Base-by-base conservation (phyloP, 2,797 vertebrate species). In the Dendrocincla fuliginosa region DNA sequence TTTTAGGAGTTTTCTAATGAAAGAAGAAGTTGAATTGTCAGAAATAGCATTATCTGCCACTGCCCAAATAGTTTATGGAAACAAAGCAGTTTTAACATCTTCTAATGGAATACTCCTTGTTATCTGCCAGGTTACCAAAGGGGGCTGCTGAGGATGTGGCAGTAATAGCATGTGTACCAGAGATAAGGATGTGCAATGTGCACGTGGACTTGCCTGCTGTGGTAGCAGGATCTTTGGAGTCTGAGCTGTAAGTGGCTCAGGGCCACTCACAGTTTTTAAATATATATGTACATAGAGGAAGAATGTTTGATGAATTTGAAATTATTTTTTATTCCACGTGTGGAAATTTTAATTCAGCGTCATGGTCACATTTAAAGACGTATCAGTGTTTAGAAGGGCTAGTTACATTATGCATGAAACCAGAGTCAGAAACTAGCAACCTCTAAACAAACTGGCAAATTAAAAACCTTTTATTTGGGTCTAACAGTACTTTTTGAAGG, bases 51-150 rank as follows among this genome's bases (percentile, higher is more conserved):
- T 86, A 35, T 35, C 61, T 86, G 11, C 49, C 24, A 11, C 28
- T 42, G 37, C 11, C 27, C 63, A 64, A 75, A 57, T 65, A 78
- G 68, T 75, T 81, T 73, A 37, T 13, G 3, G 46, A 75, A 95
- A 82, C 55, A 93, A 87, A 92, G 28, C 19, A 23, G 9, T 89
- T 95, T 84, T 35, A 70, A 16, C 20, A 33, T 79, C 44, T 95
- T 82, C n/a, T 71, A 75, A 47, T 79, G 10, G 57, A 93, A 73
- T 75, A 67, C 23, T 78, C 30, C 12, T 73, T 3, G 0, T 53
- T 84, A 56, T 46, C 37, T 63, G 28, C 44, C 47, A 67, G 20
- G 52, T 79, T 82, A 37, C 8, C 10, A 55, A 71, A 25, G 5
- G 10, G 4, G 18, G 32, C 47, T 79, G 52, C 68, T 83, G 74